Conservation (phyloP, 2,797 vertebrate genomes). For the Fistularia tabacaria region DNA sequence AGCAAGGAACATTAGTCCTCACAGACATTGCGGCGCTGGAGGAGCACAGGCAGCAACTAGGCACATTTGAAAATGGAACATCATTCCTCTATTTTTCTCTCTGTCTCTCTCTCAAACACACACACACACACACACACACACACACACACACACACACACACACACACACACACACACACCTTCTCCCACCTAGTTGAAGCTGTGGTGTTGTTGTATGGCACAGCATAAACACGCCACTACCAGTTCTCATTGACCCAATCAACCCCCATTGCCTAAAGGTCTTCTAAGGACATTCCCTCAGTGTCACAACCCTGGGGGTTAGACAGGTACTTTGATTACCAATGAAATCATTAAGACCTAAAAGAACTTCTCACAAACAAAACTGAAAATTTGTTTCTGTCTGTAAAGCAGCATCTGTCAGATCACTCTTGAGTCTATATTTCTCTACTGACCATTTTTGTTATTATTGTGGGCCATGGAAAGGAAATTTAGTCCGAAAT, state of each 20-base stretch:
- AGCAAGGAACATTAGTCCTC: constrained; percentile 1
- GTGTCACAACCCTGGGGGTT: constrained; percentile 49
- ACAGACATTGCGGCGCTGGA: neutral
- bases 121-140: neutral
- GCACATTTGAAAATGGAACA: neutral
- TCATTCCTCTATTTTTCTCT: constrained; percentile 20
- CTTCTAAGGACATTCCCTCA: constrained; percentile 39
- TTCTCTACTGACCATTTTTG: constrained; percentile 11
- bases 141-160: no score
- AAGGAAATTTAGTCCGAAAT: no score
- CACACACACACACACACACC: no score
- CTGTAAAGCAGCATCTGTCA: constrained; percentile 43
- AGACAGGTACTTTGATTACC: constrained; percentile 59
- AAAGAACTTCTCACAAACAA: constrained; percentile 34
- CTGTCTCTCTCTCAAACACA: constrained; percentile 10
- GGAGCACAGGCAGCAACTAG: neutral
- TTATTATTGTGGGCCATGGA: no score
- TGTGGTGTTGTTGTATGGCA: no score
- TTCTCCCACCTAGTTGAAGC: no score
- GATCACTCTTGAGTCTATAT: constrained; percentile 29
- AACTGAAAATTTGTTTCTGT: constrained; percentile 51
- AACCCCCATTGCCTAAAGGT: constrained; percentile 20
- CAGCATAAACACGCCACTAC: constrained; percentile 15
- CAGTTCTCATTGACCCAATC: constrained; percentile 9
- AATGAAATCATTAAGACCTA: constrained; percentile 65